Evolutionary conservation across 30 jellyfish, hydroid and myxozoan species (phyloP).

Genomic region (Pseudorhiza aurosa): DNA sequence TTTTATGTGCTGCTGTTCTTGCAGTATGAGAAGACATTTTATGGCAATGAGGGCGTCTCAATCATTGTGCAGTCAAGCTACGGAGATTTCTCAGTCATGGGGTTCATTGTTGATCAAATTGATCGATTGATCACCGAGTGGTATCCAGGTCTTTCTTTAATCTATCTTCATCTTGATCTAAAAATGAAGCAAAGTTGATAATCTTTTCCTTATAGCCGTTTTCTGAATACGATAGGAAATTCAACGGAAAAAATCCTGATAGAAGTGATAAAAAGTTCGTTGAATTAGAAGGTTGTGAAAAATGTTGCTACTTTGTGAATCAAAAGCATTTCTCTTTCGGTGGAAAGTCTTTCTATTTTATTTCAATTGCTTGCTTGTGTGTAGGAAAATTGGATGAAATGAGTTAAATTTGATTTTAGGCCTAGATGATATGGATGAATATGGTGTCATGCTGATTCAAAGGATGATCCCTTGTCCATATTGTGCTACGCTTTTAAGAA

Average conservation of each 20-base stretch:
- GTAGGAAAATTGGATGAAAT: too few species aligned
- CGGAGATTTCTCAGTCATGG: conserved; percentile 91
- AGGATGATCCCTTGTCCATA: conserved; percentile 85
- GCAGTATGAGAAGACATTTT: neutral
- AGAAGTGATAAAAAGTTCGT: too few species aligned
- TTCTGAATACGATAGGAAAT: too few species aligned
- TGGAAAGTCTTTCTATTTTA: neutral
- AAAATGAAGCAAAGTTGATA: too few species aligned
- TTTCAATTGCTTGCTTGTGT: too few species aligned
- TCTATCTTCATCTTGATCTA: too few species aligned
- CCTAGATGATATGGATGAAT: conserved; percentile 89
- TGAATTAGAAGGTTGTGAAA: too few species aligned
- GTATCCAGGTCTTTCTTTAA: conserved; percentile 83
- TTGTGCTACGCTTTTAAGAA: conserved; percentile 35
- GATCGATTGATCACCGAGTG: conserved; percentile 86
- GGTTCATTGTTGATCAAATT: conserved; percentile 88
- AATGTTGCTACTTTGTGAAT: neutral
- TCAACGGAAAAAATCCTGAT: too few species aligned
- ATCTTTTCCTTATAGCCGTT: too few species aligned
- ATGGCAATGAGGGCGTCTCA: conserved; percentile 73
- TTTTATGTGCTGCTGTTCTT: neutral
- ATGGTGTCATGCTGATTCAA: conserved; percentile 64
- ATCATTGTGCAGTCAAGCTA: conserved; percentile 79
- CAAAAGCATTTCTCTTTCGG: neutral
- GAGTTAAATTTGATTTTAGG: conserved; percentile 67